Evolutionary conservation across 2,797 vertebrate genomes (phyloP), one percentile per base, ranked within the genome.

Genomic region (Mareca penelope): DNA sequence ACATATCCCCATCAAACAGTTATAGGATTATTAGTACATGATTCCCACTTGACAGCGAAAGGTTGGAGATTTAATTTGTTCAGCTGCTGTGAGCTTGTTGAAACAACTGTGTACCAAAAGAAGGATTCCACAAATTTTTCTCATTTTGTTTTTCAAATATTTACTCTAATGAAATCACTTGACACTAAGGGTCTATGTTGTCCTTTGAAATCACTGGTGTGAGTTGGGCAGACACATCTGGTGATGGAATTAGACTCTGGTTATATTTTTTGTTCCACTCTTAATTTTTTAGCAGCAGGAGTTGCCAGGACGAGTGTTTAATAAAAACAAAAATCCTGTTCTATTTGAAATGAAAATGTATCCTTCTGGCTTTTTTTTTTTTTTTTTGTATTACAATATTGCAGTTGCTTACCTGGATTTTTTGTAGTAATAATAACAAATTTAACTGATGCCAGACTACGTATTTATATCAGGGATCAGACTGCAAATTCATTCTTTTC

Each of bases 401-500:
- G 77, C 22, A 46, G 88, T 96, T 97, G 85, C 79, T 96, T 97
- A 95, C 84, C 78, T 96, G 19, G 95, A 78, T 82, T 95, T 96
- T 97, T 94, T 88, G 40, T 73, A 90, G 89, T 91, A 96, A 97
- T 96, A 96, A 88, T 85, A 96, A 91, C 85, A 96, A 76, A 73
- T 91, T 97, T 95, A 97, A 95, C 95, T 88, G 95, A 94, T 94
- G 94, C 88, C 83, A 97, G 94, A 97, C 97, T 97, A 95, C 57
- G 53, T 98, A 98, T 98, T 98, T 98, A 95, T 98, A 97, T 97
- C 86, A 88, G 73, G 55, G 96, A 97, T 97, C 97, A 98, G 95
- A 67, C 95, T 98, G 88, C 78, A 96, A 98, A 97, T 97, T 97
- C 96, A 83, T 97, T 98, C 95, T 98, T 96, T 97, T 97, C 90